Conservation (phyloP, 1,140 invertebrate species). For the Drosophila lini region DNA sequence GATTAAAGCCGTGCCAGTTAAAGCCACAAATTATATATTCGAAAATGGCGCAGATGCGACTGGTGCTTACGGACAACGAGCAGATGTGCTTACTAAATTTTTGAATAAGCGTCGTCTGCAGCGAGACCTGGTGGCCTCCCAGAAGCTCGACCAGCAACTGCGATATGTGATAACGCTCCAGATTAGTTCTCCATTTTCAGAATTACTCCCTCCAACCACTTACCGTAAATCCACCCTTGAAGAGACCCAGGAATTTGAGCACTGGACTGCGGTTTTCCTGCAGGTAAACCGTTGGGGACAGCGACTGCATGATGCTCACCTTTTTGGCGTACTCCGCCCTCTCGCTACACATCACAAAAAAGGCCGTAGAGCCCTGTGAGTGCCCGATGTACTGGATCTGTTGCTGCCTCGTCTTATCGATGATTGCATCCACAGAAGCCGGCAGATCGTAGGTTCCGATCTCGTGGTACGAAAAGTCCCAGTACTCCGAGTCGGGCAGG, state of each 20-base stretch:
- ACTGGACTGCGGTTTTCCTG: constrained; percentile 35
- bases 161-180: no score
- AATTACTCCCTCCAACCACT: not conserved
- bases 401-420: constrained; percentile 84
- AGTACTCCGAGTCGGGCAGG: constrained; percentile 73
- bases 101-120: constrained; percentile 5
- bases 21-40: constrained; percentile 52
- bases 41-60: constrained; percentile 53
- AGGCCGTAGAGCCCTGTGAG: constrained; percentile 86
- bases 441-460: constrained; percentile 89
- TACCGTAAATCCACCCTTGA: constrained; percentile 33
- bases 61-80: not conserved
- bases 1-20: constrained; percentile 46
- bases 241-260: constrained; percentile 28
- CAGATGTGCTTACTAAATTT: constrained; percentile 46
- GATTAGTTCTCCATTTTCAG: not conserved
- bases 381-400: constrained; percentile 84
- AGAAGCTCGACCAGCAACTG: constrained; percentile 33
- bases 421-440: constrained; percentile 87
- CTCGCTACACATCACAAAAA: constrained; percentile 87
- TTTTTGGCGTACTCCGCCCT: constrained; percentile 88
- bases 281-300: constrained; percentile 86
- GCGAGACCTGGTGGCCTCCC: constrained; percentile 32
- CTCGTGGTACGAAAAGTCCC: constrained; percentile 88
- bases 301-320: constrained; percentile 86